A percentile compares a stretch with the other conserved stretches of the same genome.
Conservation (phyloP, 1,140 invertebrate genomes). For the Drosophila yakuba region DNA sequence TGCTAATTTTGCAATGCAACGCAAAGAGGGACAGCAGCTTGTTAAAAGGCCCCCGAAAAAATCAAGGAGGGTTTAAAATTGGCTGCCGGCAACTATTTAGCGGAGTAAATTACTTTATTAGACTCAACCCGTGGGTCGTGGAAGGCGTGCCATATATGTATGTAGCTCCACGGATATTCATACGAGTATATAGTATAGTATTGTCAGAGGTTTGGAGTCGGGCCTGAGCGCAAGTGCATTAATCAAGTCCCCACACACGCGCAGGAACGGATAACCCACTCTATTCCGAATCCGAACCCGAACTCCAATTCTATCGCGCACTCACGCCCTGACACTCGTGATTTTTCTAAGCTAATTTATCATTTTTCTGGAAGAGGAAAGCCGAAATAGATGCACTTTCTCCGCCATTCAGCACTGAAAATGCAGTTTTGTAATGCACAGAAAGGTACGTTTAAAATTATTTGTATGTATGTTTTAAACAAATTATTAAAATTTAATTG, state of each 20-base stretch:
- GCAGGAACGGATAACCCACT: constrained; percentile 43
- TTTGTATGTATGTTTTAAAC: too few species aligned
- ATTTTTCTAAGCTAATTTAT: constrained; percentile 77
- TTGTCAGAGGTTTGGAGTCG: constrained; percentile 11
- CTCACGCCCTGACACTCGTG: constrained; percentile 76
- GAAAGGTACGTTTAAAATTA: too few species aligned
- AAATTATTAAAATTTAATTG: too few species aligned
- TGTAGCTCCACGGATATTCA: not conserved
- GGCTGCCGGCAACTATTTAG: constrained; percentile 74
- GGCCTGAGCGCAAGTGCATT: constrained; percentile 63
- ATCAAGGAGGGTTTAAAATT: constrained; percentile 43
- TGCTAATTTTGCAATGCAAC: constrained; percentile 62
- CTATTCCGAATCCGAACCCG: constrained; percentile 14
- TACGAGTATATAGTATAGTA: constrained; percentile 5
- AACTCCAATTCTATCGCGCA: constrained; percentile 46
- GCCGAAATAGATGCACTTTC: constrained; percentile 62
- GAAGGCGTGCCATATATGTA: constrained; percentile 52
- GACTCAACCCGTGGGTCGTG: constrained; percentile 53
- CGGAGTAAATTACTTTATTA: constrained; percentile 77
- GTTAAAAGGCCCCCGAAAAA: constrained; percentile 34
- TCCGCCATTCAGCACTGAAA: constrained; percentile 34
- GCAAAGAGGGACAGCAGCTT: constrained; percentile 14
- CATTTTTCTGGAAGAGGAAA: constrained; percentile 48
- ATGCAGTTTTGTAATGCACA: constrained; percentile 29
- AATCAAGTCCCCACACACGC: constrained; percentile 65